A percentile compares a stretch with the other conserved stretches of the same genome.
These are phyloP conservation scores for Drosophila suzukii DNA, from an alignment of 1,140 invertebrate species.

Conservation along the genomic window DNA sequence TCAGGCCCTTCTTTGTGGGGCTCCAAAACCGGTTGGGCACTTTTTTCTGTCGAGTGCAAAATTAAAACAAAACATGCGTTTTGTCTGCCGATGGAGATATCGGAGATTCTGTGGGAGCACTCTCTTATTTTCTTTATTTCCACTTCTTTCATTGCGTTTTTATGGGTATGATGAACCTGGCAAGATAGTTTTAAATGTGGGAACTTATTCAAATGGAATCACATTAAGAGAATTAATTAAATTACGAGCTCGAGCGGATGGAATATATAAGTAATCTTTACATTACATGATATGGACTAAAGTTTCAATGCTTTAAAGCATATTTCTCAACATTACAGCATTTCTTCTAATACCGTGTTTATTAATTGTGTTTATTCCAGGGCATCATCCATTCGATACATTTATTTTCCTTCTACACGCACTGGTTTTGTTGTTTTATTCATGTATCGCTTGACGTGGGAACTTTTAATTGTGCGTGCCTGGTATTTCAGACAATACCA, in stretches of 20 bases:
- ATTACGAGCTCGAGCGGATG: not conserved
- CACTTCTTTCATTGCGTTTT: conserved; percentile 1
- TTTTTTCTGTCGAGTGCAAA: conserved; percentile 56
- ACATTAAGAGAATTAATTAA: not conserved
- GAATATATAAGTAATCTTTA: not conserved
- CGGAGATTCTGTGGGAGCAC: conserved; percentile 33
- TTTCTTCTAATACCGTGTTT: too few relatives aligned
- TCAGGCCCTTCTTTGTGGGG: conserved; percentile 45
- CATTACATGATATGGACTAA: not conserved
- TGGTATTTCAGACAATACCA: conserved; percentile 53
- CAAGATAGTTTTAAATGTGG: conserved; percentile 11
- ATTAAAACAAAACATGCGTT: conserved; percentile 81
- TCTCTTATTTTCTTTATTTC: conserved; percentile 1
- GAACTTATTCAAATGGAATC: conserved; percentile 27
- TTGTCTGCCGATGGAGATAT: conserved; percentile 64
- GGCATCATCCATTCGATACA: not conserved
- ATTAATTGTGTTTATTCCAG: not conserved
- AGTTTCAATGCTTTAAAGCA: too few relatives aligned
- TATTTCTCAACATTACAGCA: too few relatives aligned
- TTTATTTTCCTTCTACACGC: not conserved
- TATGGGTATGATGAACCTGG: conserved; percentile 23
- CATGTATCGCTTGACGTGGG: conserved; percentile 68
- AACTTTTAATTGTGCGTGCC: conserved; percentile 76
- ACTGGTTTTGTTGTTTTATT: conserved; percentile 65
- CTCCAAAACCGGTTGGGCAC: conserved; percentile 63